Conservation (phyloP, 1,140 invertebrate genomes). For the Drosophila bipectinata region DNA sequence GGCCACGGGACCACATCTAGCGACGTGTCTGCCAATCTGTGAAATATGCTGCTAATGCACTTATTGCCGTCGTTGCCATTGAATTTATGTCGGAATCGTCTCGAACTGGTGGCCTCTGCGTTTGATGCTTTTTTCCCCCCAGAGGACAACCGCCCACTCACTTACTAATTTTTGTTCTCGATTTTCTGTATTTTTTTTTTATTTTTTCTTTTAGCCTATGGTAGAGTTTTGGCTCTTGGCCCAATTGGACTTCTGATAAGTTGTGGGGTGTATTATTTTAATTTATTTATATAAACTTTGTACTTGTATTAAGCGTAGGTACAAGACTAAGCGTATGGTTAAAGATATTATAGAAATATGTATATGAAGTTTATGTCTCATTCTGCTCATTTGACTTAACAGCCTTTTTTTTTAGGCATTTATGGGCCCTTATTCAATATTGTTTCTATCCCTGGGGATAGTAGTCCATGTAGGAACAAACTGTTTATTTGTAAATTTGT, state of each 20-base stretch:
- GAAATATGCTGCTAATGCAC: constrained; percentile 82
- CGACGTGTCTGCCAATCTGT: constrained; percentile 81
- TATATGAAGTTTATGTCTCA: no score
- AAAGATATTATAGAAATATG: no score
- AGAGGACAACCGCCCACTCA: background rate
- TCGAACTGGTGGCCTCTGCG: constrained; percentile 49
- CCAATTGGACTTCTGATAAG: constrained; percentile 61
- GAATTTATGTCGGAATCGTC: constrained; percentile 75
- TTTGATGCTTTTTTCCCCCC: constrained; percentile 36
- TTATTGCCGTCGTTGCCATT: constrained; percentile 76
- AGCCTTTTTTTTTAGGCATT: no score
- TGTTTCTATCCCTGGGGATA: no score
- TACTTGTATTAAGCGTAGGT: no score
- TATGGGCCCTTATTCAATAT: no score
- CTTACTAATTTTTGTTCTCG: constrained; percentile 49
- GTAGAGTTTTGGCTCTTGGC: constrained; percentile 57
- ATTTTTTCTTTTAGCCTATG: constrained; percentile 38
- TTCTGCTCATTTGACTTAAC: no score
- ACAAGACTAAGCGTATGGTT: no score
- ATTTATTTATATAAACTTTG: no score
- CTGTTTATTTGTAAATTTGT: no score
- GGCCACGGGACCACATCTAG: constrained; percentile 56
- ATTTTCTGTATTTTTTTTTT: background rate
- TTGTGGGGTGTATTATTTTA: no score
- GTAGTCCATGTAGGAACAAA: no score